Conservation (phyloP, 2,888 invertebrate species). For the Lapara coniferarum region DNA sequence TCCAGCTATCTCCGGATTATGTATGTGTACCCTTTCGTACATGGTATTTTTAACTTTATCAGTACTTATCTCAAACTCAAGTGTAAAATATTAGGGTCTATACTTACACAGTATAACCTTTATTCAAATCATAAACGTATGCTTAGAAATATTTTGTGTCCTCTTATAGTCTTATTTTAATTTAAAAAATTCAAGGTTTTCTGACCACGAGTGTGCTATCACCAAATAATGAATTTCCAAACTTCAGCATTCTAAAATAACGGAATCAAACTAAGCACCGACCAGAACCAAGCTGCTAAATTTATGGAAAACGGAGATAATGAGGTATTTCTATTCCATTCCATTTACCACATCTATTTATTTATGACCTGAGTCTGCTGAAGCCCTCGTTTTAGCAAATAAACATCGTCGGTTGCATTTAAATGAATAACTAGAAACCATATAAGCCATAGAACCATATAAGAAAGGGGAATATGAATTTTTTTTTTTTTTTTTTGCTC, state of each 20-base stretch:
- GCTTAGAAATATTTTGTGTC: background rate
- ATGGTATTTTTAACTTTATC: background rate
- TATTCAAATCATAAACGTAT: slow-evolving; percentile 34
- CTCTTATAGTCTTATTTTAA: background rate
- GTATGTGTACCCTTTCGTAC: background rate
- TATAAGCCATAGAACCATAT: too few species aligned
- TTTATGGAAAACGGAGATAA: background rate
- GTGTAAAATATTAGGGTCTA: background rate
- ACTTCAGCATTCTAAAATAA: too few species aligned
- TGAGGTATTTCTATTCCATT: background rate
- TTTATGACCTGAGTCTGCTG: background rate
- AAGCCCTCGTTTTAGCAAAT: background rate
- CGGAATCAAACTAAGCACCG: too few species aligned
- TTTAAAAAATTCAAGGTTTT: too few species aligned
- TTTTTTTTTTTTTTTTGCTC: too few species aligned
- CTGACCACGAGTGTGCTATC: too few species aligned
- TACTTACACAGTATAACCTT: too few species aligned
- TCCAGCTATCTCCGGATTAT: slow-evolving; percentile 34
- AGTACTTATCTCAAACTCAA: background rate
- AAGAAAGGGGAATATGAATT: slow-evolving; percentile 34
- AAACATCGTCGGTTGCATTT: background rate
- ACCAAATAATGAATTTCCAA: too few species aligned
- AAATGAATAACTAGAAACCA: slow-evolving; percentile 21
- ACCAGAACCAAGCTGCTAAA: background rate
- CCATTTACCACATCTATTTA: background rate